Base-by-base conservation (phyloP, 2,113 vertebrate genomes). In the Promerops cafer region DNA sequence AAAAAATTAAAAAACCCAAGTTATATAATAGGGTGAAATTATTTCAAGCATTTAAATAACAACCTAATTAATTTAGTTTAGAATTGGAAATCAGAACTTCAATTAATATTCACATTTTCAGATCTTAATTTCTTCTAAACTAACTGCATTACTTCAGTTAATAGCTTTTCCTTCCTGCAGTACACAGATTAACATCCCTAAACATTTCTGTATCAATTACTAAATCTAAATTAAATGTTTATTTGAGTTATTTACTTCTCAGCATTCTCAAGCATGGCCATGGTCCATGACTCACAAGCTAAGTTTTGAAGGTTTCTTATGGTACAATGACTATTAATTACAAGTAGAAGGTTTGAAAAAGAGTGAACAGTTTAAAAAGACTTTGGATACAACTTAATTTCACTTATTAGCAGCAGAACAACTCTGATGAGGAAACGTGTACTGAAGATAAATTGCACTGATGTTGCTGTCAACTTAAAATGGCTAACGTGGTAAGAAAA, bases 221-320 rank as follows among this genome's bases (percentile, higher is more conserved):
- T 78, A 97, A 96, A 93, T 92, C 60, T 91, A 90, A 97, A 96
- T 96, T 97, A 97, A 97, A 94, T 80, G 78, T 95, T 97, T 95
- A 94, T 80, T 79, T 26, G 80, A 70, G 74, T 93, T 84, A n/a
- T 94, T 96, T 97, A 95, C 87, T 95, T 95, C 90, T 74, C 87
- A 93, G 33, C 54, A 49, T 93, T 80, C 91, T 72, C 75, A 75
- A 72, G 76, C 91, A 93, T 28, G 26, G 42, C 54, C 81, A 42
- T 0, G 5, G 82, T 93, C 54, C 59, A 33, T 65, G 81, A 83
- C 23, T 91, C 97, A 96, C 42, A 64, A 92, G 75, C 81, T 77
- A 87, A 47, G 26, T 94, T 95, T 79, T 47, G 86, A 91, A 82
- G 61, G 49, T 71, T 93, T 85, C 70, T 94, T 89, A 81, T 52